phyloP scores from a whole-genome alignment of 2,888 invertebrate genomes.

The Panzeria rudis region DNA sequence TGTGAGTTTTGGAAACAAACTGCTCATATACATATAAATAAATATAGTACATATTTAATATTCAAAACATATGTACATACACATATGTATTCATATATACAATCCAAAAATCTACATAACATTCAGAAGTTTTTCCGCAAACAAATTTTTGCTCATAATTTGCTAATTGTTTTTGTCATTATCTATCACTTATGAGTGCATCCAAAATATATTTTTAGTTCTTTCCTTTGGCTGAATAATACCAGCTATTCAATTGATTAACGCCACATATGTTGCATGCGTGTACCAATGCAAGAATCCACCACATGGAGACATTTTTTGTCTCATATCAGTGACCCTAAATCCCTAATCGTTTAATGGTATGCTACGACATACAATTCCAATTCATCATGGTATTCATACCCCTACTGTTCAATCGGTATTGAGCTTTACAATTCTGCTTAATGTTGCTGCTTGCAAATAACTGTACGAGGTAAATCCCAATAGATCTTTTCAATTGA shows the following conservation, averaged over 20 bases:
- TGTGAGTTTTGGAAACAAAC: too few relatives aligned
- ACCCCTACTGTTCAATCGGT: slow-evolving; percentile 19
- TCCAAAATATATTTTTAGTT: not conserved
- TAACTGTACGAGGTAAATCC: not conserved
- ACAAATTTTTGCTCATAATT: slow-evolving; percentile 8
- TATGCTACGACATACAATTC: slow-evolving; percentile 46
- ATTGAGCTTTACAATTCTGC: slow-evolving; percentile 9
- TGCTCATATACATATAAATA: too few relatives aligned
- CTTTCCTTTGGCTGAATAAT: not conserved
- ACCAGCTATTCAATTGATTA: slow-evolving; percentile 25
- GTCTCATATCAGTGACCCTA: slow-evolving; percentile 56
- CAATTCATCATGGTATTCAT: slow-evolving; percentile 42
- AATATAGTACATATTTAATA: too few relatives aligned
- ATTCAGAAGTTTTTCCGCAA: not conserved
- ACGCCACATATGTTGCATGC: slow-evolving; percentile 20
- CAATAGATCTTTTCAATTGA: not conserved
- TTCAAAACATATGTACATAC: too few relatives aligned
- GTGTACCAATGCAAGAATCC: slow-evolving; percentile 29
- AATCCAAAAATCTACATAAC: not conserved
- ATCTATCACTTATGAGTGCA: slow-evolving; percentile 1
- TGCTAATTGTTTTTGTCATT: slow-evolving; percentile 20
- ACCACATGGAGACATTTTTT: slow-evolving; percentile 44
- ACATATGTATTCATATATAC: too few relatives aligned
- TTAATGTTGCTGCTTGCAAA: slow-evolving; percentile 4
- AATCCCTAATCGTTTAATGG: slow-evolving; percentile 61